Evolutionary conservation across 2,113 vertebrate species (phyloP).

Genomic region (Sceloporus undulatus): DNA sequence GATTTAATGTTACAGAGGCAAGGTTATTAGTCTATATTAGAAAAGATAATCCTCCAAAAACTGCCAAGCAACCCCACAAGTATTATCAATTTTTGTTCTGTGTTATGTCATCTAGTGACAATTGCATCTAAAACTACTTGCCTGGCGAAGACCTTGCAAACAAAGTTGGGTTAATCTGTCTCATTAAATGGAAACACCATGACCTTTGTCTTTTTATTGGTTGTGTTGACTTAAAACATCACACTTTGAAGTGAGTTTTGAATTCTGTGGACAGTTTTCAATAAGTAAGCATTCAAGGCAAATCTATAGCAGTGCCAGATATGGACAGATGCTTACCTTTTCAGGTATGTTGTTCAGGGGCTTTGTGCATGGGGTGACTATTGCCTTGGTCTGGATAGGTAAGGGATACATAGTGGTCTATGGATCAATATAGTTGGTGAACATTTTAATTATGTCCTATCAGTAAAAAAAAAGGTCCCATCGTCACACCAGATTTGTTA

Average conservation of each 20-base stretch:
- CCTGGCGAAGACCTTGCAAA: conserved; percentile 52
- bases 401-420: background rate
- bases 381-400: background rate
- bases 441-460: background rate
- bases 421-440: background rate
- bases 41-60: conserved; percentile 64
- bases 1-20: conserved; percentile 56
- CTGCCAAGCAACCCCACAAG: conserved; percentile 49
- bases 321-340: background rate
- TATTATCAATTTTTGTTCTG: conserved; percentile 61
- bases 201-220: conserved; percentile 17
- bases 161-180: conserved; percentile 60
- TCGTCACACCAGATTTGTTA: background rate
- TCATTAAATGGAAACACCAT: conserved; percentile 30
- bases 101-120: conserved; percentile 58
- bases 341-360: background rate
- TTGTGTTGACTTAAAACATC: conserved; percentile 19
- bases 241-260: background rate
- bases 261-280: background rate
- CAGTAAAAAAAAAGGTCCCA: background rate
- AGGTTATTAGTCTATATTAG: conserved; percentile 47
- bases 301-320: background rate
- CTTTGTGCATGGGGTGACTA: background rate
- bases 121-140: conserved; percentile 48
- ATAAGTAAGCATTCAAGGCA: background rate